Base-by-base conservation (phyloP, 2,888 invertebrate genomes). In the Gibbula magus region DNA sequence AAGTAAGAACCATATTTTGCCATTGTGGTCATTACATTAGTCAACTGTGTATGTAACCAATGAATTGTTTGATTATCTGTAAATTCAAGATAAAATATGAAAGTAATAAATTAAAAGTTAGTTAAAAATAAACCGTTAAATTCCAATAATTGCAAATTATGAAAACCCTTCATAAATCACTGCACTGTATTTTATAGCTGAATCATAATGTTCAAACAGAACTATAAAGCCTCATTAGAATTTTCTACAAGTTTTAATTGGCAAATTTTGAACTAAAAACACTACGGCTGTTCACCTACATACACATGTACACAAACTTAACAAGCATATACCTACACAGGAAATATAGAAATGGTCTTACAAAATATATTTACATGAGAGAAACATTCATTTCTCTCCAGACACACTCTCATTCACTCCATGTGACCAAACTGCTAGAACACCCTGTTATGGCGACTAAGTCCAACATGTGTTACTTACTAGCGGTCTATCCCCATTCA, bases 181-280 rank as follows among this genome's bases (percentile, higher is more conserved):
- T 45, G 45, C 45, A 45, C 13, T 5, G 5, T 45, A 45, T 45
- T 45, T 45, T 45, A 45, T 10, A 45, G 45, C 5, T 45, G 45
- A 10, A 45, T 1, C 45, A 10, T 45, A 8, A 8, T 45, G 45
- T 10, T 45, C 25, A 61, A 61, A 61, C 61, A 61, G 29, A 61
- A 61, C 29, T 61, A 61, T 70, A 39, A 35, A 70, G 35, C 70
- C 29, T 70, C 35, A 35, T 70, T 18, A 32, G 32, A 70, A 35
- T 5, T 70, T 70, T 35, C 70, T 70, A 70, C 70, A 18, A 70
- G 32, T 70, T 70, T 70, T 39, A 70, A 70, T 70, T 70, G 61
- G 70, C 70, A 70, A 70, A 70, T 70, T 70, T 32, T 70, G 32
- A 70, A 70, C 70, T 70, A 70, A 70, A 70, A 70, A 70, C 70